These are phyloP conservation scores for Amyelois transitella DNA, from an alignment of 1,140 invertebrate genomes.

Conservation along the genomic window DNA sequence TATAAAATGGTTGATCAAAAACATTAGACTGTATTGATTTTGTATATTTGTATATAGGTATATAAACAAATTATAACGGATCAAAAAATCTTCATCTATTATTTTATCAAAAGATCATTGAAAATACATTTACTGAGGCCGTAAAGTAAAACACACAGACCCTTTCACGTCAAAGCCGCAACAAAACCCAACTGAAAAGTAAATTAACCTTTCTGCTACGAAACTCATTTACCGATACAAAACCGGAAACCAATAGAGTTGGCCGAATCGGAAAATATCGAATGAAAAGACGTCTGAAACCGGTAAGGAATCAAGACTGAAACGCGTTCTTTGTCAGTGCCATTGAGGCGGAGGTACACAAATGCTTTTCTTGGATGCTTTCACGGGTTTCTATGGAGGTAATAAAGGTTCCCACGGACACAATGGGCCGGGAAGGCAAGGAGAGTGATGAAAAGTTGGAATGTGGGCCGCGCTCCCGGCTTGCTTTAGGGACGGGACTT, in stretches of 20 bases:
- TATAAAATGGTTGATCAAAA: too few relatives aligned
- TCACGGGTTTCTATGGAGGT: conserved; percentile 68
- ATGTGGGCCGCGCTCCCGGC: conserved; percentile 64
- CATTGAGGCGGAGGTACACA: conserved; percentile 57
- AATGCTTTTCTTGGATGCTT: conserved; percentile 69
- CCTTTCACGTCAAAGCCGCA: conserved; percentile 39
- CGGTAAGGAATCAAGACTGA: conserved; percentile 61
- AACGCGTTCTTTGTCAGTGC: conserved; percentile 57
- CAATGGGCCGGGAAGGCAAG: conserved; percentile 63
- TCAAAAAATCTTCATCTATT: neutral
- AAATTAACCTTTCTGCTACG: conserved; percentile 63
- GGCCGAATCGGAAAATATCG: conserved; percentile 57
- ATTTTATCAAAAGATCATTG: neutral
- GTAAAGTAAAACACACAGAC: conserved; percentile 16
- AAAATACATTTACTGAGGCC: neutral
- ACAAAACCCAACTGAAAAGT: conserved; percentile 59
- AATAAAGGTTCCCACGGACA: conserved; percentile 72
- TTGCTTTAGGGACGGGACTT: conserved; percentile 38
- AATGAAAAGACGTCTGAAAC: conserved; percentile 60
- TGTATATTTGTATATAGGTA: too few relatives aligned
- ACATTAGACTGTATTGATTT: too few relatives aligned
- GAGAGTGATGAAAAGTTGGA: conserved; percentile 68
- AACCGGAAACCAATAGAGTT: conserved; percentile 47
- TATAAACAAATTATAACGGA: too few relatives aligned
- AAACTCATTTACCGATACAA: conserved; percentile 72